Conservation (phyloP, 1,140 invertebrate species). For the Caerostris darwini region DNA sequence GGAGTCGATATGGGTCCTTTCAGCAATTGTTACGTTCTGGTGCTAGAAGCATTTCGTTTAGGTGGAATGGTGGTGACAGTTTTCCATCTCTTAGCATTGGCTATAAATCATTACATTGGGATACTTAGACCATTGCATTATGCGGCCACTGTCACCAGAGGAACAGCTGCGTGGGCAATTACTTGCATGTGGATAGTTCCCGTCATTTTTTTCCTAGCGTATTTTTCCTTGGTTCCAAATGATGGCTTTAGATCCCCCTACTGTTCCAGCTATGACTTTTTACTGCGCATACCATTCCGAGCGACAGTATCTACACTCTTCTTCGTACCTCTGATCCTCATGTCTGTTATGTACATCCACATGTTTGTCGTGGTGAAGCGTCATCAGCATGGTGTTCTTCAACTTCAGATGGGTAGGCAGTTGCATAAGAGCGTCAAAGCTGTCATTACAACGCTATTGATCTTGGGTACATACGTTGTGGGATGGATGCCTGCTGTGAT, state of each 20-base stretch:
- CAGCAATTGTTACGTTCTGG: slow-evolving; percentile 81
- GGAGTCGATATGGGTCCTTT: slow-evolving; percentile 77
- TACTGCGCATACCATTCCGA: slow-evolving; percentile 82
- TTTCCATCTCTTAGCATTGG: slow-evolving; percentile 86
- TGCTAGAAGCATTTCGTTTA: slow-evolving; percentile 84
- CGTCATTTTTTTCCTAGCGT: slow-evolving; percentile 82
- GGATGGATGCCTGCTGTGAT: slow-evolving; percentile 83
- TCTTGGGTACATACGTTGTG: slow-evolving; percentile 81
- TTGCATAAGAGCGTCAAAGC: slow-evolving; percentile 85
- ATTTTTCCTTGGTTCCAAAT: slow-evolving; percentile 83
- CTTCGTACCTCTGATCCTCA: slow-evolving; percentile 83
- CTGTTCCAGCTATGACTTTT: slow-evolving; percentile 69
- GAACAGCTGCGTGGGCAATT: slow-evolving; percentile 82
- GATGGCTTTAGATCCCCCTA: slow-evolving; percentile 82
- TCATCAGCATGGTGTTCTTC: slow-evolving; percentile 83
- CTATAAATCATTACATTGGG: slow-evolving; percentile 88
- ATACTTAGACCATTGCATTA: slow-evolving; percentile 86
- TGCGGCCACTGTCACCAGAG: slow-evolving; percentile 79
- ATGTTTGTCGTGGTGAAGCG: slow-evolving; percentile 84
- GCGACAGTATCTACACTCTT: slow-evolving; percentile 81
- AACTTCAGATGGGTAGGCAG: slow-evolving; percentile 39
- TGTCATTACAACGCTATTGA: slow-evolving; percentile 86
- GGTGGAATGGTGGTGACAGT: slow-evolving; percentile 85
- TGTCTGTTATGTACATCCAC: slow-evolving; percentile 85
- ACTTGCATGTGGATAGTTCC: slow-evolving; percentile 84